Evolutionary conservation across 2,888 invertebrate species (phyloP).

Genomic region (Leuctra nigra): DNA sequence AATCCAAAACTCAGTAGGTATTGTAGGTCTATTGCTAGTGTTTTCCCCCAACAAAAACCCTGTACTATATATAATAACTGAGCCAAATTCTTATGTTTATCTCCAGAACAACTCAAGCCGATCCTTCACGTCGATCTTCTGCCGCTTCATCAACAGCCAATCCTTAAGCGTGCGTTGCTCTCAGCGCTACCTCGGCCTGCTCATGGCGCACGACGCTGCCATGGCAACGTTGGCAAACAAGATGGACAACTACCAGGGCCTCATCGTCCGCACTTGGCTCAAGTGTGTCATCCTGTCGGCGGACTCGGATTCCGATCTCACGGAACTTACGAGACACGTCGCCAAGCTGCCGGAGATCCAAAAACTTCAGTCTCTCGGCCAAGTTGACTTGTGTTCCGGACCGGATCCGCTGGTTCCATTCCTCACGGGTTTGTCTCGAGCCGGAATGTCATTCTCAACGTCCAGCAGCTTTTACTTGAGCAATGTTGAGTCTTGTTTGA

Average conservation of each 20-base stretch:
- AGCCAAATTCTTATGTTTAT: too few species aligned
- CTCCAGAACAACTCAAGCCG: not conserved
- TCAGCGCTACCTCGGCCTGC: not conserved
- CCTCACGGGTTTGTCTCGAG: not conserved
- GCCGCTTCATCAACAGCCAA: conserved; percentile 6
- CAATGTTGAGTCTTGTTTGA: not conserved
- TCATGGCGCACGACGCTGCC: not conserved
- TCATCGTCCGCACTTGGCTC: conserved; percentile 3
- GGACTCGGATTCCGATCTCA: not conserved
- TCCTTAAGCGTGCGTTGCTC: not conserved
- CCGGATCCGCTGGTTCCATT: not conserved
- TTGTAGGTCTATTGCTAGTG: too few species aligned
- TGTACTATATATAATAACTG: too few species aligned
- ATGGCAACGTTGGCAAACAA: not conserved
- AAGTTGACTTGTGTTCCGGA: not conserved
- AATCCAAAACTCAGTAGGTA: too few species aligned
- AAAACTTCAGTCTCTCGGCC: not conserved
- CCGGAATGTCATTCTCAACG: not conserved
- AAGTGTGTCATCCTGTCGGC: conserved; percentile 1
- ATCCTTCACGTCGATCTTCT: conserved; percentile 3
- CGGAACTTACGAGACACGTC: not conserved
- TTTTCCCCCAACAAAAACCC: too few species aligned
- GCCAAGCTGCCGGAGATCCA: not conserved
- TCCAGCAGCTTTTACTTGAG: conserved; percentile 6
- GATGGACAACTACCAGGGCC: conserved; percentile 9